Percentiles rank a stretch among this genome's conserved stretches.
These are phyloP conservation scores for Gymnobelideus leadbeateri DNA, from an alignment of 2,113 vertebrate genomes.

Conservation along the genomic window DNA sequence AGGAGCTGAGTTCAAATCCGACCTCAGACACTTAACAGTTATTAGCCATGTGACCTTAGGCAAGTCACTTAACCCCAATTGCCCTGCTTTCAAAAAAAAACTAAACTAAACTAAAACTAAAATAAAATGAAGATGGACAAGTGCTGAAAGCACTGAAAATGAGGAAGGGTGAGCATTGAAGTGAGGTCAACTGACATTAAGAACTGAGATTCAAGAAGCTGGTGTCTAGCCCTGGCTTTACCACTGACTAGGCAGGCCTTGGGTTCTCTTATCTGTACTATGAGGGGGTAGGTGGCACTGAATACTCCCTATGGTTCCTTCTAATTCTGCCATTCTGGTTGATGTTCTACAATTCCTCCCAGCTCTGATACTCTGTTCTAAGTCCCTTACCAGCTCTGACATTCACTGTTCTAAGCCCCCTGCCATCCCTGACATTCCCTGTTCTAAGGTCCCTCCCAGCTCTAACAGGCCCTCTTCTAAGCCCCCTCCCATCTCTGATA, in stretches of 20 bases:
- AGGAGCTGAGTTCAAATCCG: too few relatives aligned
- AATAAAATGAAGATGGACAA: neutral
- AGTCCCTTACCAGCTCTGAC: neutral
- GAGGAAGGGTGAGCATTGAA: neutral
- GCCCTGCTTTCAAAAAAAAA: too few relatives aligned
- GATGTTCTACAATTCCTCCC: neutral
- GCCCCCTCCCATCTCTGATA: neutral
- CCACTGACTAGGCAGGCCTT: neutral
- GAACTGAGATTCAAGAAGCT: neutral
- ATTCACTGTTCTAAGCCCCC: too few relatives aligned
- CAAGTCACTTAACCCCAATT: too few relatives aligned
- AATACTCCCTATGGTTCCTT: neutral
- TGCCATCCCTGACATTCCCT: too few relatives aligned
- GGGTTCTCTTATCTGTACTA: neutral
- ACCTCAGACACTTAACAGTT: too few relatives aligned
- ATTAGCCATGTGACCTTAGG: too few relatives aligned
- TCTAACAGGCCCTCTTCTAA: too few relatives aligned
- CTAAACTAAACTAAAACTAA: too few relatives aligned
- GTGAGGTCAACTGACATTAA: neutral
- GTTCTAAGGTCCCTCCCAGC: too few relatives aligned
- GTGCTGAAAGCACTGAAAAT: too few relatives aligned
- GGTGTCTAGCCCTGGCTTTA: neutral
- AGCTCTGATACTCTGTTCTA: neutral
- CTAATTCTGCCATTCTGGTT: neutral
- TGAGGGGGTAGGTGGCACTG: neutral